Evolutionary conservation across 2,113 vertebrate species (phyloP).

Genomic region (Cynopterus brachyotis): DNA sequence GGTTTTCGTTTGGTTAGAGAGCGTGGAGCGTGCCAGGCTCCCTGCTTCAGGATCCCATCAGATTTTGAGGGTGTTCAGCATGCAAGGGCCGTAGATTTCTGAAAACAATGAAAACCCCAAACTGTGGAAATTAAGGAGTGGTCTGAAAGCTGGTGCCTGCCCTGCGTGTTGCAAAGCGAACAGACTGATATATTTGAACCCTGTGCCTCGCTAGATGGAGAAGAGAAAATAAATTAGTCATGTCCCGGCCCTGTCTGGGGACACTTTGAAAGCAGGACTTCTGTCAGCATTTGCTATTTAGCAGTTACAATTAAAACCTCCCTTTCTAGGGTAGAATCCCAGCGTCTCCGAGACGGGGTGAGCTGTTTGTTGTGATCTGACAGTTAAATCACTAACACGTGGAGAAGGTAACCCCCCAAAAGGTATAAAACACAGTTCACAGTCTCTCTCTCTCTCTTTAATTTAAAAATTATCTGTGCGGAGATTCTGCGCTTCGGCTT

Average conservation of each 20-base stretch:
- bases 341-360: not conserved
- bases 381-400: slow-evolving; percentile 50
- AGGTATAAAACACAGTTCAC: not conserved
- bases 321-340: not conserved
- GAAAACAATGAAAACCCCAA: slow-evolving; percentile 48
- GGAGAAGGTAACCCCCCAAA: not conserved
- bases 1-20: not conserved
- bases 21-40: not conserved
- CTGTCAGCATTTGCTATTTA: not conserved
- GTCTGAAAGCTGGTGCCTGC: not conserved
- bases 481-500: not conserved
- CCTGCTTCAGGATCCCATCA: rapidly evolving
- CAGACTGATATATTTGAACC: slow-evolving; percentile 47
- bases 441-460: not conserved
- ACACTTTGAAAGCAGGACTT: not conserved
- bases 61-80: not conserved
- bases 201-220: slow-evolving; percentile 7
- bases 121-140: slow-evolving; percentile 5
- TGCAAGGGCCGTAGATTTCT: not conserved
- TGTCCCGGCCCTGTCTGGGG: slow-evolving; percentile 34
- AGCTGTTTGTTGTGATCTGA: not conserved
- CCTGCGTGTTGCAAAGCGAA: not conserved
- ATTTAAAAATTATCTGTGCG: slow-evolving; percentile 26
- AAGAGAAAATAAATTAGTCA: slow-evolving; percentile 64
- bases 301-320: not conserved